Base-by-base conservation (phyloP, 2,113 vertebrate genomes). In the Brachyhypopomus occidentalis region DNA sequence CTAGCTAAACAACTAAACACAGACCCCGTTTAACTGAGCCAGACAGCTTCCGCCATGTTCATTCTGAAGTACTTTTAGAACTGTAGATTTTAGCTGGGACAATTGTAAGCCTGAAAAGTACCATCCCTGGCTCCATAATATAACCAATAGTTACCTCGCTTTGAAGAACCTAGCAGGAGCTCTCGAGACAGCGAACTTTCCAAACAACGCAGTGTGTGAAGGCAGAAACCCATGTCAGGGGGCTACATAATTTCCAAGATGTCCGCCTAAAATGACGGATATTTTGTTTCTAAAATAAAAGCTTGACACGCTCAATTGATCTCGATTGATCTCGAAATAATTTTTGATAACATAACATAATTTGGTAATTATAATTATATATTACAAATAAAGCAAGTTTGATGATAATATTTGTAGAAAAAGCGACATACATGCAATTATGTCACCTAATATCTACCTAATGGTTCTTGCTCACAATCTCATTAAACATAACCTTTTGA, bases 91-190 rank as follows among this genome's bases (percentile, higher is more conserved):
- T 9, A 70, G 20, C 2, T 41, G 66, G 1, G 30, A 20, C 3
- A 17, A 30, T 3, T 14, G 45, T 52, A 52, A 14, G 45, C 45
- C 36, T 17, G 30, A 6, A 34, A 67, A 70, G 20, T 22, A 27
- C 0, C 36, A 71, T 1, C 6, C 30, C 0, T 48, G 34, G 3
- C 9, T 7, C 16, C 59, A 30, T 27, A 41, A n/a, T 30, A 52
- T 5, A 63, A 64, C 38, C 5, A 80, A 55, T 52, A 69, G 27
- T 80, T 80, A 80, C 79, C 79, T 80, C 59, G 56, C 36, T 12
- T 72, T 25, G 23, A 72, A 14, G 45, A 38, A 19, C 20, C 9
- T 56, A 56, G 45, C 58, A 55, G 7, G 9, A 48, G n/a, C 64
- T 67, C 63, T 66, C 27, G 36, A 25, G 19, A 78, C 77, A 48